phyloP scores from a whole-genome alignment of 2,888 invertebrate species.

The Ypsolopha sequella region DNA sequence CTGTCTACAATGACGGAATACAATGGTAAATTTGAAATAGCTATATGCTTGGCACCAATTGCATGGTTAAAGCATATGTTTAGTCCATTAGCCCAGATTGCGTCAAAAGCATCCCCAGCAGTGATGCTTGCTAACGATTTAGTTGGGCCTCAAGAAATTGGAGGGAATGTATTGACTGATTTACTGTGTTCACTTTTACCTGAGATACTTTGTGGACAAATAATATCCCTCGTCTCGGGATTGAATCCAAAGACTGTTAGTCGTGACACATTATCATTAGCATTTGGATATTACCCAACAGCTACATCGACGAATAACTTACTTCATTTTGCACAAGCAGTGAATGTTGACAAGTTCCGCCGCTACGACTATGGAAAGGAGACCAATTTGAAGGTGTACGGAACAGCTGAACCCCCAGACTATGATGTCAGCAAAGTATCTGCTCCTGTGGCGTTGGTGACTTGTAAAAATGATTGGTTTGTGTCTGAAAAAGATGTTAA shows the following conservation, averaged over 20 bases:
- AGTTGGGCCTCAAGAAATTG: conserved; percentile 53
- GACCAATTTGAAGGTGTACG: conserved; percentile 41
- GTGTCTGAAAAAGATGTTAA: conserved; percentile 69
- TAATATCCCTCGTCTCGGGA: conserved; percentile 71
- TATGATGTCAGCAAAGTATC: conserved; percentile 41
- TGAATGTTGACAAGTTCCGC: conserved; percentile 36
- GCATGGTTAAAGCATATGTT: conserved; percentile 66
- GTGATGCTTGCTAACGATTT: conserved; percentile 22
- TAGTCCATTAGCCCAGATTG: conserved; percentile 25
- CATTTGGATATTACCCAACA: conserved; percentile 57
- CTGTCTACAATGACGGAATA: conserved; percentile 64
- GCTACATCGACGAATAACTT: conserved; percentile 59
- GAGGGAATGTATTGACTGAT: conserved; percentile 45
- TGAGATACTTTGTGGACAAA: conserved; percentile 10
- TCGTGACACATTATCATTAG: conserved; percentile 59
- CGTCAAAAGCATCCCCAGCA: conserved; percentile 18
- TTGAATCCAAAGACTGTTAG: conserved; percentile 59
- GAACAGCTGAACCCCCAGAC: conserved; percentile 31
- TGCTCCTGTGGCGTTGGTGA: conserved; percentile 45
- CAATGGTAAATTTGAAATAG: conserved; percentile 64
- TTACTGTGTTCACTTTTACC: neutral
- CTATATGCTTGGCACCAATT: conserved; percentile 72
- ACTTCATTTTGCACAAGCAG: conserved; percentile 67
- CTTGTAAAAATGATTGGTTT: conserved; percentile 72
- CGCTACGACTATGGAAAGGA: conserved; percentile 42